Base-by-base conservation (phyloP, 2,888 invertebrate species). In the Coleophora flavipennella region DNA sequence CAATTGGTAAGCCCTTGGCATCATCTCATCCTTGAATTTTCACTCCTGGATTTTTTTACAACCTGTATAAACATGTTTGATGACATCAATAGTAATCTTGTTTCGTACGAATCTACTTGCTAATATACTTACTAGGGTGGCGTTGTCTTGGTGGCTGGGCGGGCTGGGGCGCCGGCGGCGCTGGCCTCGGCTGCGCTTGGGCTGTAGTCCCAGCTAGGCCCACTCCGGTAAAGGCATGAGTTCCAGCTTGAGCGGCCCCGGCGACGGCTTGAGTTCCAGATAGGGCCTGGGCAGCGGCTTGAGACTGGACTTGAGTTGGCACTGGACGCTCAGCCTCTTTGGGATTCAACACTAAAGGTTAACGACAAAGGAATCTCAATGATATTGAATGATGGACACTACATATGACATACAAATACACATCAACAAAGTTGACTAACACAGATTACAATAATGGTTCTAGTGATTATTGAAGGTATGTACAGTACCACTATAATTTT, bases 341-440 rank as follows among this genome's bases (percentile, higher is more conserved):
- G 44, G 73, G 67, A 62, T 79, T 66, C 70, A 74, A 60, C 59
- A 74, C 80, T 81, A 68, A 48, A 67, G 50, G 48, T 58, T 65
- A 57, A 20, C 20, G 6, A 20, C 6, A 20, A 48, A 31, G n/a
- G 11, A 35, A 10, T 39, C 32, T 35, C 29, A 42, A 36, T 38
- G 35, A 20, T 14, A 13, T 9, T 13, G 35, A 35, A 10, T 26
- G 26, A 11, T 10, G 8, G 29, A 29, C 3, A 11, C 20, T 20
- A 20, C 6, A 20, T 4, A 20, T 20, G 20, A 6, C 6, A 20
- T n/a, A n/a, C n/a, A n/a, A n/a, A n/a, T n/a, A n/a, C n/a, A n/a
- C n/a, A n/a, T n/a, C n/a, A n/a, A n/a, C n/a, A n/a, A n/a, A n/a
- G n/a, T n/a, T n/a, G n/a, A n/a, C n/a, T n/a, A n/a, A n/a, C n/a